These are phyloP conservation scores for Rallus limicola DNA, from an alignment of 2,113 vertebrate species.

Conservation along the genomic window DNA sequence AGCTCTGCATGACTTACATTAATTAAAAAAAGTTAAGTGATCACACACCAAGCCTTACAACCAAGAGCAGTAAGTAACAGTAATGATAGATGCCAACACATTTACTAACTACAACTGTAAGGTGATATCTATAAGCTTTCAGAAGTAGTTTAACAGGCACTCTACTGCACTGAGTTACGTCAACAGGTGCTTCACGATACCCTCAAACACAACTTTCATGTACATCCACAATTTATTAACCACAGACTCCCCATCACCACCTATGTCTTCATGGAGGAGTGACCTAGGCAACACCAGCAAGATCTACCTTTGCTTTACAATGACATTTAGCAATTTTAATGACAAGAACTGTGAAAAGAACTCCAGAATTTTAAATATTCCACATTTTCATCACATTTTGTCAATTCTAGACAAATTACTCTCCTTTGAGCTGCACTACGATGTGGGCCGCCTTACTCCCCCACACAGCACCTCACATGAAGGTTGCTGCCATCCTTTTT, in stretches of 20 bases:
- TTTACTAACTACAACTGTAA: background rate
- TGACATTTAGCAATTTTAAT: background rate
- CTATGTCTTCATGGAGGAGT: background rate
- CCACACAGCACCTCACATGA: background rate
- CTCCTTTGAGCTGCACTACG: background rate
- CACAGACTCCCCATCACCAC: background rate
- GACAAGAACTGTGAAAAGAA: background rate
- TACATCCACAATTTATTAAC: background rate
- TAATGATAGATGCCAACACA: background rate
- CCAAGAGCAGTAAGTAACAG: background rate
- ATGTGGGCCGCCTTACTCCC: background rate
- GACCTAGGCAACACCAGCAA: background rate
- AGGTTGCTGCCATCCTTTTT: background rate
- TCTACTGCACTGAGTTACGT: background rate
- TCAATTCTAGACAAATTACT: constrained; percentile 18
- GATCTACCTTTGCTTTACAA: background rate
- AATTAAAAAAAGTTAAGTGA: background rate
- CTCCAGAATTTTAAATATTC: background rate
- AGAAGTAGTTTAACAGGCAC: background rate
- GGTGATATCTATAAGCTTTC: background rate
- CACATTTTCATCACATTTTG: background rate
- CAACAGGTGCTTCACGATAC: background rate
- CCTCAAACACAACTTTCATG: background rate
- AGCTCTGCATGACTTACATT: background rate
- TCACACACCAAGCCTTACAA: background rate